Evolutionary conservation across 1,140 invertebrate species (phyloP).

Genomic region (Papilio dardanus): DNA sequence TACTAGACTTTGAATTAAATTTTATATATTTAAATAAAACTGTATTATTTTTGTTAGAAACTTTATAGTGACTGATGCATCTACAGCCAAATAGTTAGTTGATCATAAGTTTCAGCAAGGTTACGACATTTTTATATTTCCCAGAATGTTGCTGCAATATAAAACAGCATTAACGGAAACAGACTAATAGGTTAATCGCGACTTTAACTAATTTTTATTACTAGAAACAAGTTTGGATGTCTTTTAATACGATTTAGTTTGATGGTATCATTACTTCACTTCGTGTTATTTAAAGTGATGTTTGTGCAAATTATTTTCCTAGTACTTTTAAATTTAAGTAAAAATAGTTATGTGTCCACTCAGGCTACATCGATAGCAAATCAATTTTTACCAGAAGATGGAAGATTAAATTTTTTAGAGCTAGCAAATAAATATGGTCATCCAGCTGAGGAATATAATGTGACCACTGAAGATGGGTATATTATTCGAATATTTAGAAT

Average conservation of each 20-base stretch:
- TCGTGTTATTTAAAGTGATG: conserved; percentile 12
- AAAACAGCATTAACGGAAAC: not conserved
- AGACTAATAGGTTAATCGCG: not conserved
- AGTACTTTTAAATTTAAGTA: not conserved
- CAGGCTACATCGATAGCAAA: conserved; percentile 25
- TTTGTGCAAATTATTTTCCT: not conserved
- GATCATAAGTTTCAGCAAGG: not conserved
- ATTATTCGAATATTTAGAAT: conserved; percentile 28
- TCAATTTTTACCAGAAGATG: conserved; percentile 29
- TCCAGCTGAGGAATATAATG: conserved; percentile 21
- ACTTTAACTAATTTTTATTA: conserved; percentile 25
- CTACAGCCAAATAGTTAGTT: not conserved
- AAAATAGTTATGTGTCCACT: not conserved
- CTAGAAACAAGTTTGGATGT: conserved; percentile 13
- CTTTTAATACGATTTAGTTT: conserved; percentile 6
- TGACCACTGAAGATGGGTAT: conserved; percentile 39
- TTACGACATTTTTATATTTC: not conserved
- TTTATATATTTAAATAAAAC: not conserved
- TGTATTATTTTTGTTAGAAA: not conserved
- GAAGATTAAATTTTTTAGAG: conserved; percentile 29
- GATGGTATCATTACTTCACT: not conserved
- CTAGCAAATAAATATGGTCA: conserved; percentile 34
- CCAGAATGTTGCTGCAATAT: not conserved
- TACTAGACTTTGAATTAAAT: not conserved
- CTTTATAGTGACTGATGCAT: not conserved